A percentile compares a stretch with the other conserved stretches of the same genome.
These are phyloP conservation scores for Ladona fulva DNA, from an alignment of 1,140 invertebrate species.

Conservation along the genomic window DNA sequence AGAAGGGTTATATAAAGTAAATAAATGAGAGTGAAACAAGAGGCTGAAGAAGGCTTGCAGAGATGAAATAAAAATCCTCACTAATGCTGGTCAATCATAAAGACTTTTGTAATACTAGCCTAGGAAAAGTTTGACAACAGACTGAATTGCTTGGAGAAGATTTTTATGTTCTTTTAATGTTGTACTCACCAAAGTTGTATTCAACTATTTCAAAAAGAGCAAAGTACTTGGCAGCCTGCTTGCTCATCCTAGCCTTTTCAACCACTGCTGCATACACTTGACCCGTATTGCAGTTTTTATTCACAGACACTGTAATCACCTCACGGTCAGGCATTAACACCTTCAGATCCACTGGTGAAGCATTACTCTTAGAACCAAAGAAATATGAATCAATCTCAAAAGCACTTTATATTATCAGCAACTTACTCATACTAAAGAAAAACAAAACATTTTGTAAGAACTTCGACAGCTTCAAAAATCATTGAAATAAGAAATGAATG, in stretches of 20 bases:
- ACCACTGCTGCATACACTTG: constrained; percentile 86
- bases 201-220: constrained; percentile 98
- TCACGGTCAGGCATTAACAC: constrained; percentile 65
- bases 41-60: too few species aligned
- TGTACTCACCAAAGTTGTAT: constrained; percentile 77
- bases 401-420: not conserved
- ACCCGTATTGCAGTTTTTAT: constrained; percentile 81
- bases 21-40: too few species aligned
- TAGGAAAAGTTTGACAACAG: too few species aligned
- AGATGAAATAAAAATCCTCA: too few species aligned
- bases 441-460: too few species aligned
- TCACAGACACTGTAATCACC: constrained; percentile 85
- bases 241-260: constrained; percentile 71
- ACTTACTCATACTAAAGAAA: too few species aligned
- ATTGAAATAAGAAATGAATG: too few species aligned
- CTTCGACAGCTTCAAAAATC: too few species aligned
- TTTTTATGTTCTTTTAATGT: not conserved
- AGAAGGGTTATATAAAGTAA: too few species aligned
- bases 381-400: constrained; percentile 4
- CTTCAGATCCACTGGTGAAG: constrained; percentile 87
- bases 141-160: too few species aligned
- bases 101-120: too few species aligned
- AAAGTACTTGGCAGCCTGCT: constrained; percentile 80
- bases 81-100: too few species aligned
- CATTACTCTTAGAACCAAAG: constrained; percentile 47